Base-by-base conservation (phyloP, 64 coral and sea anemone species). In the Montipora capricornis region DNA sequence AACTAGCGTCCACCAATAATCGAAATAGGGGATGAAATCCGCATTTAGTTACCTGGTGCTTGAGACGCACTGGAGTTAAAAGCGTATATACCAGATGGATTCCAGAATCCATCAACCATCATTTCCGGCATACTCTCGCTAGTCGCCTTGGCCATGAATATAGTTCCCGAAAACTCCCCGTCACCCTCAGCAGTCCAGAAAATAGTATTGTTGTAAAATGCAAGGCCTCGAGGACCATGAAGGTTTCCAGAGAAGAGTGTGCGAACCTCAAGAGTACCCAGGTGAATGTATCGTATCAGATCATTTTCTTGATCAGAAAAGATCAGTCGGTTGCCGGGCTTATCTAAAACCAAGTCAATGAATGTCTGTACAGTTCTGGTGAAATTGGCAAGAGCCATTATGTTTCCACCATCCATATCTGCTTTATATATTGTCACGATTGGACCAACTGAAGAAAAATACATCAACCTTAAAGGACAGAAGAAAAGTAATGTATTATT, bases 381-480 rank as follows among this genome's bases (percentile, higher is more conserved):
- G 14, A 68, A 68, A 68, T 84, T 84, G 17, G 37, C 37, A 55
- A 55, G 3, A 84, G 37, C 6, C 61, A 2, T 5, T 15, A 71
- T 50, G 49, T 92, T 84, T 20, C 59, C 45, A 14, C 90, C 90
- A 19, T 92, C 69, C 80, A 92, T 84, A 5, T 92, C 79, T 57
- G 69, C 79, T 92, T 15, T 52, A 17, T 44, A 69, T 59, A 92
- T 92, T 48, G 15, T 49, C 4, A 52, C 13, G n/a, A 2, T 47
- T 4, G 9, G 15, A 11, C 90, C 81, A 84, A 84, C 9, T 6
- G 68, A 81, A 6, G 79, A 61, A 75, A 61, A 84, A 20, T 92
- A 92, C 55, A 92, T 84, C 1, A 44, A 9, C 74, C 90, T 92
- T 37, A 37, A 37, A 37, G 37, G 37, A 37, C 37, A 37, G 37